Evolutionary conservation across 2,888 invertebrate genomes (phyloP).

Genomic region (Pollenia griseotomentosa): DNA sequence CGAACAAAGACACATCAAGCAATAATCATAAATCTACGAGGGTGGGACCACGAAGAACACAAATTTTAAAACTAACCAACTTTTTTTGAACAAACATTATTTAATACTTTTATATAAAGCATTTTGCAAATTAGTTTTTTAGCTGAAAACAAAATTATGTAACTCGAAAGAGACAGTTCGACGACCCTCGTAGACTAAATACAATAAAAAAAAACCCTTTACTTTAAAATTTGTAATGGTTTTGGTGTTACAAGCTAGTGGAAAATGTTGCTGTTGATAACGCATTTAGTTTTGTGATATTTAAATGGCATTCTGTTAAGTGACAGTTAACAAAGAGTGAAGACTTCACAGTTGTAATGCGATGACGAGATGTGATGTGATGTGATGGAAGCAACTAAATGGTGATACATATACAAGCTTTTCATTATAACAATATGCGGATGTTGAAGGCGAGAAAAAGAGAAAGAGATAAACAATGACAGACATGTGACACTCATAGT

Average conservation of each 20-base stretch:
- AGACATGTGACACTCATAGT: constrained; percentile 64
- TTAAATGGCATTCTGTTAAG: constrained; percentile 70
- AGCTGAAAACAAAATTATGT: too few relatives aligned
- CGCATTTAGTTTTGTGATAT: constrained; percentile 65
- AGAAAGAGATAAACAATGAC: constrained; percentile 51
- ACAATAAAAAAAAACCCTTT: too few relatives aligned
- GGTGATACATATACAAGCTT: constrained; percentile 4
- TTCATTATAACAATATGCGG: constrained; percentile 18
- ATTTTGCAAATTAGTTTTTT: too few relatives aligned
- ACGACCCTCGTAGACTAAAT: too few relatives aligned
- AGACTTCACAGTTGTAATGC: constrained; percentile 61
- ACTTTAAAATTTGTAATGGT: constrained; percentile 5
- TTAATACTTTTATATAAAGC: too few relatives aligned
- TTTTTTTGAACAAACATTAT: too few relatives aligned
- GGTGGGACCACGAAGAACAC: neutral
- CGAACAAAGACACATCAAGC: neutral
- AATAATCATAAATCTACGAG: neutral
- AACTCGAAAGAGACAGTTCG: too few relatives aligned
- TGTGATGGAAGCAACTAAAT: constrained; percentile 11
- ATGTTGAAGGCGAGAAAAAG: neutral
- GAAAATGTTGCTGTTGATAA: constrained; percentile 61
- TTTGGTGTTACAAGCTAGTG: constrained; percentile 8
- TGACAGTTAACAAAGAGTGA: constrained; percentile 72
- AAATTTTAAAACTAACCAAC: too few relatives aligned
- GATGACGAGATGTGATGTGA: constrained; percentile 11